Percentiles rank a stretch among this genome's conserved stretches.
Evolutionary conservation across 92 coral and sea anemone species (phyloP).

Genomic region (Metridium senile): DNA sequence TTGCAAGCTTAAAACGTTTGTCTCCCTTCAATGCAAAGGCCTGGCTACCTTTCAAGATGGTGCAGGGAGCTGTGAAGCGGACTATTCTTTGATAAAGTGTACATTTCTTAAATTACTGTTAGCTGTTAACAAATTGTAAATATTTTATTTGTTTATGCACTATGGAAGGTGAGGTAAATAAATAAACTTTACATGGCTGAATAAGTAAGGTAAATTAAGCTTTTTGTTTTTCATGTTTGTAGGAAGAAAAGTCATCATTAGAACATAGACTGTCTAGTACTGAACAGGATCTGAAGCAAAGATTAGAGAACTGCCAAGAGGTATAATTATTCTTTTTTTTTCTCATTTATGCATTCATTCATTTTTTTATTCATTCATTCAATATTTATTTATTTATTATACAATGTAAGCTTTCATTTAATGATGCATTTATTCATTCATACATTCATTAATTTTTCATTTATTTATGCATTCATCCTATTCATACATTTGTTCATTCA

Average conservation of each 20-base stretch:
- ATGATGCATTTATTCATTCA: not conserved
- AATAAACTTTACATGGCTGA: no score
- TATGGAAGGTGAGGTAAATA: no score
- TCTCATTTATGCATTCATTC: not conserved
- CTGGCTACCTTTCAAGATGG: no score
- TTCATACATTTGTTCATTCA: not conserved
- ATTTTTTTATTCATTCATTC: not conserved
- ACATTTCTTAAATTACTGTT: no score
- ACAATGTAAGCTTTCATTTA: no score
- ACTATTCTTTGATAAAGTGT: no score
- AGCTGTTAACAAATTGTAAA: no score
- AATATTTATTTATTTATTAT: conserved; percentile 12
- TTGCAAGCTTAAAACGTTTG: no score
- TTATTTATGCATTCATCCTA: not conserved
- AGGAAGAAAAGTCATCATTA: conserved; percentile 76
- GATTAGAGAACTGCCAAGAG: conserved; percentile 83
- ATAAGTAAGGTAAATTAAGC: no score
- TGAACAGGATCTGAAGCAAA: conserved; percentile 72
- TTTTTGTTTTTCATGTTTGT: not conserved
- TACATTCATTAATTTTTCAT: not conserved
- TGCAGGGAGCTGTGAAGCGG: no score
- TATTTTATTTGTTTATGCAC: no score
- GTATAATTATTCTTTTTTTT: conserved; percentile 30
- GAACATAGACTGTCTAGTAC: conserved; percentile 69
- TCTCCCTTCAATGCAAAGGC: no score